These are phyloP conservation scores for Microtus agrestis DNA, from an alignment of 2,797 vertebrate genomes.

Conservation along the genomic window DNA sequence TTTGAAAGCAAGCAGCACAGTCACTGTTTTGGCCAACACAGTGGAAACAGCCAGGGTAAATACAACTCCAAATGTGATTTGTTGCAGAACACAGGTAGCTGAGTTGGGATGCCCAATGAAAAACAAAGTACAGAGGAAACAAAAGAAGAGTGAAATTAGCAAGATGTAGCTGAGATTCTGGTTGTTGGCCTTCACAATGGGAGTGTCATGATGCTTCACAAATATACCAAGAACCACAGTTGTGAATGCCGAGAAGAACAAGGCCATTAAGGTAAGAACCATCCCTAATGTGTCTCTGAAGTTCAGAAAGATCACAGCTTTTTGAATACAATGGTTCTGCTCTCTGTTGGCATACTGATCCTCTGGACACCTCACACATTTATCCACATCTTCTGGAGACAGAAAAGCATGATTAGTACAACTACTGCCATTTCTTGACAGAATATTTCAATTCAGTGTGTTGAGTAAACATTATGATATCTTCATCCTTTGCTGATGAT, in stretches of 20 bases:
- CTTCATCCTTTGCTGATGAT: too few species aligned
- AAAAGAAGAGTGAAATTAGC: background rate
- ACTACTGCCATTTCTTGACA: too few species aligned
- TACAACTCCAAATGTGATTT: background rate
- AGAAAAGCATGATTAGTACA: too few species aligned
- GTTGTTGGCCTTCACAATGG: too few species aligned
- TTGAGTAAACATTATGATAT: too few species aligned
- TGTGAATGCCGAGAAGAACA: background rate
- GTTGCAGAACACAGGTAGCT: background rate
- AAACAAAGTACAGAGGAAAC: background rate
- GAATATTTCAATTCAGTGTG: too few species aligned
- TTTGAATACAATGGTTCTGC: background rate
- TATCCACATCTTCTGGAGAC: too few species aligned
- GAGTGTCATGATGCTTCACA: background rate
- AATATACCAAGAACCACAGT: background rate
- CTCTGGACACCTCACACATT: too few species aligned
- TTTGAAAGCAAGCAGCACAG: background rate
- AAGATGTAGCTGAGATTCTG: background rate
- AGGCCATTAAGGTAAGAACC: background rate
- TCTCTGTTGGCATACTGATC: background rate
- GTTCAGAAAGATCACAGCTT: background rate
- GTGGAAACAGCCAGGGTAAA: background rate
- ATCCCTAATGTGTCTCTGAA: background rate
- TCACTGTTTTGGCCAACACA: background rate
- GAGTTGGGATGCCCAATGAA: background rate